These are phyloP conservation scores for Heterodera schachtii DNA, from an alignment of 1,140 invertebrate species.

Conservation along the genomic window DNA sequence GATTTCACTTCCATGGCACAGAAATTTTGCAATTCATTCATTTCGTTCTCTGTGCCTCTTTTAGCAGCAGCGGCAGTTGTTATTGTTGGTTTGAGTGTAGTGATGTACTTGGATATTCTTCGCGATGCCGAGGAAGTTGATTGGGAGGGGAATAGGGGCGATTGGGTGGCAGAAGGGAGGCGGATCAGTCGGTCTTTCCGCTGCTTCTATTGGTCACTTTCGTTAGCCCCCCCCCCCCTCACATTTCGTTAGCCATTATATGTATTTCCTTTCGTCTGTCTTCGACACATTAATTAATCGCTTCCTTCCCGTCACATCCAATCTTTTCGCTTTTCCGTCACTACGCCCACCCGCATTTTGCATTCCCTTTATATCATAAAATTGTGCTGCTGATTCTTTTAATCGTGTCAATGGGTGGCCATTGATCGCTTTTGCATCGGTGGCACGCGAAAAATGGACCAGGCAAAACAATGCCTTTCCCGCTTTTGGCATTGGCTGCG, in stretches of 20 bases:
- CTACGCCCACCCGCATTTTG: neutral
- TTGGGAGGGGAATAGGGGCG: no score
- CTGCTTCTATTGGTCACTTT: neutral
- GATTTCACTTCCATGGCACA: no score
- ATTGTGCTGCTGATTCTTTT: neutral
- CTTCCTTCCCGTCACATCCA: neutral
- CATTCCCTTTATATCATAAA: neutral
- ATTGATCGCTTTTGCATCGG: neutral
- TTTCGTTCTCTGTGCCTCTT: neutral
- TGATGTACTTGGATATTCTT: no score
- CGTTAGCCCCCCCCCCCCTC: neutral
- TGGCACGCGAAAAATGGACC: slow-evolving; percentile 8
- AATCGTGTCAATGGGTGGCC: neutral
- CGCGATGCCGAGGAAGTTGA: no score
- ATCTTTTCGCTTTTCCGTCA: neutral
- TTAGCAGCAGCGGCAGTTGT: neutral
- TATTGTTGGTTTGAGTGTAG: neutral
- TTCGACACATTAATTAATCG: neutral
- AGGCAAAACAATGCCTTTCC: neutral
- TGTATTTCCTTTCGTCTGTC: neutral
- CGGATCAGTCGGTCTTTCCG: neutral
- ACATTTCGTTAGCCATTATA: neutral
- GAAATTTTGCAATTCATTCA: no score
- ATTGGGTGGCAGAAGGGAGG: neutral
- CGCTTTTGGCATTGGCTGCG: slow-evolving; percentile 40